Evolutionary conservation across 1,140 invertebrate species (phyloP).

Genomic region (Triops cancriformis): DNA sequence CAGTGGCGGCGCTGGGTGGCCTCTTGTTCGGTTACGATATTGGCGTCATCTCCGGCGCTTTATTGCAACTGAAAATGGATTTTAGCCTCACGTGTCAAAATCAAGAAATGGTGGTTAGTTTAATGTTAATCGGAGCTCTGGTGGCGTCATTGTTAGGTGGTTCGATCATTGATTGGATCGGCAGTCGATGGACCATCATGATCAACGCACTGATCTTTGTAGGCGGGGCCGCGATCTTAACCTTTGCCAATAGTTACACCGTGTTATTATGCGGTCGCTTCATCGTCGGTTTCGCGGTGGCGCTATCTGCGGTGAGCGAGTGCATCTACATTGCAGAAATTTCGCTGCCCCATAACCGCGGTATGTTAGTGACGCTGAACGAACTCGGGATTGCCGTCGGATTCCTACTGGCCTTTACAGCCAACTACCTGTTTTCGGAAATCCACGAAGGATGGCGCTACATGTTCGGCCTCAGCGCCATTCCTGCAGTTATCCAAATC

Average conservation of each 20-base stretch:
- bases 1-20: constrained; percentile 43
- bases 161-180: constrained; percentile 43
- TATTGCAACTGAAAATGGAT: constrained; percentile 41
- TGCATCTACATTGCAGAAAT: constrained; percentile 50
- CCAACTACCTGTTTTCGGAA: constrained; percentile 38
- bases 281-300: constrained; percentile 45
- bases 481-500: constrained; percentile 40
- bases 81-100: constrained; percentile 42
- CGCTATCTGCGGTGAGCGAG: constrained; percentile 46
- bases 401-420: constrained; percentile 42
- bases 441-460: constrained; percentile 43
- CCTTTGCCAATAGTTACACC: constrained; percentile 39
- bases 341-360: constrained; percentile 41
- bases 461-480: constrained; percentile 40
- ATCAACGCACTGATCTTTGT: constrained; percentile 41
- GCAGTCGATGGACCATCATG: constrained; percentile 44
- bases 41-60: constrained; percentile 44
- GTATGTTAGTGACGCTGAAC: constrained; percentile 46
- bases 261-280: constrained; percentile 42
- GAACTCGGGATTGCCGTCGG: constrained; percentile 46
- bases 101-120: constrained; percentile 41
- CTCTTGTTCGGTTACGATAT: constrained; percentile 48
- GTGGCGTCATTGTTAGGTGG: constrained; percentile 44
- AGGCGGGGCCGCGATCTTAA: constrained; percentile 43
- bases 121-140: constrained; percentile 44